A percentile compares a stretch with the other conserved stretches of the same genome.
phyloP scores from a whole-genome alignment of 1,140 invertebrate species.

The Cepaea nemoralis region DNA sequence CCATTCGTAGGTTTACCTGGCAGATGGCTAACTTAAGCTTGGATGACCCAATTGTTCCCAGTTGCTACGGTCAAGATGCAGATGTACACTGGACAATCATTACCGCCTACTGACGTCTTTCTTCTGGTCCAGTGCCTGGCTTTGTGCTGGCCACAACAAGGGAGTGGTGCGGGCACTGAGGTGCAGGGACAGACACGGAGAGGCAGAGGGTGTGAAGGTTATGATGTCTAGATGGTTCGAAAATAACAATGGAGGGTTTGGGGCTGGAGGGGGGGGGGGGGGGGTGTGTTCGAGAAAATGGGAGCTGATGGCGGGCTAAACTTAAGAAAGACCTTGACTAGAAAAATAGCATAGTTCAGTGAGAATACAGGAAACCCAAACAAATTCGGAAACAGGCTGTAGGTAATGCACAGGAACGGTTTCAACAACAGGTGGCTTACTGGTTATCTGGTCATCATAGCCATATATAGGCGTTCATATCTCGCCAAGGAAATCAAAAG shows the following conservation, averaged over 20 bases:
- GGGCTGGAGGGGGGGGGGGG: not conserved
- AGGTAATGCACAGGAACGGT: no score
- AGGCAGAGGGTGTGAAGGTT: not conserved
- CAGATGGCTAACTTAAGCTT: not conserved
- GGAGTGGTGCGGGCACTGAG: not conserved
- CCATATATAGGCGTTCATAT: no score
- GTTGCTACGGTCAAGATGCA: not conserved
- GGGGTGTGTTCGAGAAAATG: not conserved
- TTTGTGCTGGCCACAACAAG: not conserved
- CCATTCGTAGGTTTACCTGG: not conserved
- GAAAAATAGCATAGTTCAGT: no score
- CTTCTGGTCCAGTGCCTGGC: not conserved
- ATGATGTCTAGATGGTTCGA: not conserved
- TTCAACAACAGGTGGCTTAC: no score
- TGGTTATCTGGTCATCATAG: no score
- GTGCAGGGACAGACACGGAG: no score
- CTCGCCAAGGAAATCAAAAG: no score
- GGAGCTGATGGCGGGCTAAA: no score
- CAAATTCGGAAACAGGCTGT: no score
- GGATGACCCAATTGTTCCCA: not conserved
- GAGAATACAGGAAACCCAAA: no score
- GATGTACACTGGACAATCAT: conserved; percentile 6
- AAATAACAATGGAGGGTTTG: not conserved
- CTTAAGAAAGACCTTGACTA: no score
- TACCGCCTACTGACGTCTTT: not conserved